Percentiles rank a stretch among this genome's conserved stretches.
phyloP scores from a whole-genome alignment of 2,113 vertebrate genomes.

The Galemys pyrenaicus region DNA sequence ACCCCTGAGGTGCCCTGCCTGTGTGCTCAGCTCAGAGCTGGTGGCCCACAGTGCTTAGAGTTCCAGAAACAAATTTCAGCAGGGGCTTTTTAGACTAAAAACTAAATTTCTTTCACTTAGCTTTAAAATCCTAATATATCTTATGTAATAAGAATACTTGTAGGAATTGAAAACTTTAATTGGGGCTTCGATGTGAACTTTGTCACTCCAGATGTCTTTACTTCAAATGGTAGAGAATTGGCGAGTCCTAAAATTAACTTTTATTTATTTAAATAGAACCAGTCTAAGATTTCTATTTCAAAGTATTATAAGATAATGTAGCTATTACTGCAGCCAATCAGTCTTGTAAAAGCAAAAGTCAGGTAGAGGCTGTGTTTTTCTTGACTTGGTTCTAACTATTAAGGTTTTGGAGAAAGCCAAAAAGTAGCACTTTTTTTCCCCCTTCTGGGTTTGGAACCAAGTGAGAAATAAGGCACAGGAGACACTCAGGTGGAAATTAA shows the following conservation, averaged over 20 bases:
- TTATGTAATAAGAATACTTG: not conserved
- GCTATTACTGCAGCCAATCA: not conserved
- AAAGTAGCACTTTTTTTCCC: not conserved
- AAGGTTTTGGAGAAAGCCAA: not conserved
- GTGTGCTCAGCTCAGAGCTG: not conserved
- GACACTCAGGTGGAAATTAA: not conserved
- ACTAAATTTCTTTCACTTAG: constrained; percentile 24
- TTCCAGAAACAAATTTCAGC: not conserved
- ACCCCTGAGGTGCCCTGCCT: accelerated
- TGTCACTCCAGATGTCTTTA: constrained; percentile 27
- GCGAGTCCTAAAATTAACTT: constrained; percentile 41
- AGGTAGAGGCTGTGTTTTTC: not conserved
- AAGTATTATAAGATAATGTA: not conserved
- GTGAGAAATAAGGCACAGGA: not conserved
- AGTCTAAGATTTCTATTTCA: constrained; percentile 34
- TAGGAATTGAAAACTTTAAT: not conserved
- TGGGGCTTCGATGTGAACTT: not conserved
- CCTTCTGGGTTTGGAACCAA: not conserved
- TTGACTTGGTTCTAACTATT: not conserved
- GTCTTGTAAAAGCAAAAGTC: not conserved
- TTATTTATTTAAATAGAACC: constrained; percentile 41
- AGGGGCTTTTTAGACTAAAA: not conserved
- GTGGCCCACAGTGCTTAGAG: no score
- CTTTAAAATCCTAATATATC: not conserved
- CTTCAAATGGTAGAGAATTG: constrained; percentile 5